Evolutionary conservation across 2,888 invertebrate species (phyloP).

Genomic region (Drosophila macrothrix): DNA sequence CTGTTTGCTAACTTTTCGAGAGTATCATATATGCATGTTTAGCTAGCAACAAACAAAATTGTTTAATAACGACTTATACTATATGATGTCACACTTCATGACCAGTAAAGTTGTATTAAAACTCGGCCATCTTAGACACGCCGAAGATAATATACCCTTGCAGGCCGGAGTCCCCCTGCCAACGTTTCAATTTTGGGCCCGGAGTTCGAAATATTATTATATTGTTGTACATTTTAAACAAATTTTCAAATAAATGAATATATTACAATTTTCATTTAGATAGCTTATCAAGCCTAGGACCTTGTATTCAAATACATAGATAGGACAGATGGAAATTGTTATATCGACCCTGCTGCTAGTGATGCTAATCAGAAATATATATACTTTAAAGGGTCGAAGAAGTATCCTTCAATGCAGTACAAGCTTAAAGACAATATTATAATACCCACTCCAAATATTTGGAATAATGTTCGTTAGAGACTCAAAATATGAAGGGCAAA

Average conservation of each 20-base stretch:
- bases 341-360: not conserved
- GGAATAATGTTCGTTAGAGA: not conserved
- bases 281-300: not conserved
- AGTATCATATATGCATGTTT: not conserved
- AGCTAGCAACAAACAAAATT: not conserved
- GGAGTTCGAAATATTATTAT: not conserved
- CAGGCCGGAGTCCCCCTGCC: not conserved
- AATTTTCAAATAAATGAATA: not conserved
- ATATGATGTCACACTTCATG: not conserved
- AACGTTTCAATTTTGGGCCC: not conserved
- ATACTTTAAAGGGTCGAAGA: not conserved
- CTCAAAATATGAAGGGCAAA: not conserved
- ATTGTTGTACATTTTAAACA: not conserved
- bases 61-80: not conserved
- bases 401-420: not conserved
- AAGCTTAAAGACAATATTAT: not conserved
- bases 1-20: not conserved
- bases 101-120: not conserved
- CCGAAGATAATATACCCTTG: not conserved
- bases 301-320: not conserved
- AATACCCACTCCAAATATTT: not conserved
- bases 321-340: not conserved
- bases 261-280: not conserved
- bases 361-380: not conserved
- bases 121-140: not conserved